phyloP scores from a whole-genome alignment of 2,797 vertebrate genomes.

The Catostomus latipinnis region DNA sequence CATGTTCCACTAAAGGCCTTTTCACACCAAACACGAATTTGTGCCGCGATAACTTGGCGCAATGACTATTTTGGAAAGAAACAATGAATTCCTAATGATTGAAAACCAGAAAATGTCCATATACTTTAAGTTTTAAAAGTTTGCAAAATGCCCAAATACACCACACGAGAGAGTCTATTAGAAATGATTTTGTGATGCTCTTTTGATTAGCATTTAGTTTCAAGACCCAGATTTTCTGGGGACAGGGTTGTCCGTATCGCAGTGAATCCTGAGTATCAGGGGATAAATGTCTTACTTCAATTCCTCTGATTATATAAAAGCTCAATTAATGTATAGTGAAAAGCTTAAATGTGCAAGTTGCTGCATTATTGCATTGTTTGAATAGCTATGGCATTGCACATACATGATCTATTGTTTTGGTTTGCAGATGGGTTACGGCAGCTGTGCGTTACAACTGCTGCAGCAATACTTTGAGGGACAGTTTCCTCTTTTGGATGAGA shows the following conservation, averaged over 20 bases:
- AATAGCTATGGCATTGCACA: not conserved
- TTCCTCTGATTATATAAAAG: not conserved
- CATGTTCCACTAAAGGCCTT: too few species aligned
- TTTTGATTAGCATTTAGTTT: conserved; percentile 78
- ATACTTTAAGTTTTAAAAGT: too few species aligned
- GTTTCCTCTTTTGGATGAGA: conserved; percentile 90
- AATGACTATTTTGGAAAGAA: too few species aligned
- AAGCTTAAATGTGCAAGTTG: not conserved
- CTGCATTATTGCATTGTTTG: conserved; percentile 17
- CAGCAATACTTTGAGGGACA: conserved; percentile 96
- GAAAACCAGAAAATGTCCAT: too few species aligned
- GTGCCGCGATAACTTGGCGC: too few species aligned
- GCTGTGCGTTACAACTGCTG: conserved; percentile 87
- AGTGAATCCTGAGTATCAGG: conserved; percentile 96
- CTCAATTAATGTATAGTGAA: not conserved
- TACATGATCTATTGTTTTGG: not conserved
- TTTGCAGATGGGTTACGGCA: conserved; percentile 95
- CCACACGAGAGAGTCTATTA: not conserved
- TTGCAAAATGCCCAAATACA: too few species aligned
- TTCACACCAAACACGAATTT: too few species aligned
- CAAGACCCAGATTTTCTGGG: conserved; percentile 95
- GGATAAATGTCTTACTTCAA: conserved; percentile 77
- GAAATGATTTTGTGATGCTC: not conserved
- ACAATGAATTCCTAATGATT: too few species aligned
- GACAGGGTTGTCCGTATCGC: conserved; percentile 93